These are phyloP conservation scores for Campopleginae sp. DNA, from an alignment of 2,888 invertebrate genomes.

Conservation along the genomic window DNA sequence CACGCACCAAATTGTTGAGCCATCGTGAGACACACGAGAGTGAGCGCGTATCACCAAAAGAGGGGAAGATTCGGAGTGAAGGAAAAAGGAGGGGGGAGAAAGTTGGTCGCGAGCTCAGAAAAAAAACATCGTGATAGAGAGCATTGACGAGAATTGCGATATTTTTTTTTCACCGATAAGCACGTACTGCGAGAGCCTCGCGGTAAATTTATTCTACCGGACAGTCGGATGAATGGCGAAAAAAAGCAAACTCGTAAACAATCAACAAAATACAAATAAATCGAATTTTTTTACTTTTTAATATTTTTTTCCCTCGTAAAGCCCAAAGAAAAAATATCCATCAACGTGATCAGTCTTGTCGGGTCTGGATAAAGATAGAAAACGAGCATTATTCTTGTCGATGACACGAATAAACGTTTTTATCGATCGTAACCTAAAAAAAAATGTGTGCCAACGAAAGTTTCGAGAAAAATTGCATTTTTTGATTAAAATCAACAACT, in stretches of 20 bases:
- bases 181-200: neutral
- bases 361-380: neutral
- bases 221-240: neutral
- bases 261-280: neutral
- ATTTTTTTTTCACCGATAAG: neutral
- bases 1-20: slow-evolving; percentile 52
- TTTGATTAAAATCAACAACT: too few species aligned
- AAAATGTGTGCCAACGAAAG: too few species aligned
- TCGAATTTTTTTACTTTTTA: neutral
- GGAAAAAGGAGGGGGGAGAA: neutral
- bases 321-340: neutral
- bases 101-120: slow-evolving; percentile 5
- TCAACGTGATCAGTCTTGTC: neutral
- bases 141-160: neutral
- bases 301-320: neutral
- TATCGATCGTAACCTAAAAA: neutral
- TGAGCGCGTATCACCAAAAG: neutral
- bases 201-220: neutral
- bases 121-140: neutral
- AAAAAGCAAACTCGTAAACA: neutral
- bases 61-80: neutral
- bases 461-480: neutral
- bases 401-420: neutral
- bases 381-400: neutral
- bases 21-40: neutral